Evolutionary conservation across 2,113 vertebrate genomes (phyloP).

Genomic region (Elgaria multicarinata): DNA sequence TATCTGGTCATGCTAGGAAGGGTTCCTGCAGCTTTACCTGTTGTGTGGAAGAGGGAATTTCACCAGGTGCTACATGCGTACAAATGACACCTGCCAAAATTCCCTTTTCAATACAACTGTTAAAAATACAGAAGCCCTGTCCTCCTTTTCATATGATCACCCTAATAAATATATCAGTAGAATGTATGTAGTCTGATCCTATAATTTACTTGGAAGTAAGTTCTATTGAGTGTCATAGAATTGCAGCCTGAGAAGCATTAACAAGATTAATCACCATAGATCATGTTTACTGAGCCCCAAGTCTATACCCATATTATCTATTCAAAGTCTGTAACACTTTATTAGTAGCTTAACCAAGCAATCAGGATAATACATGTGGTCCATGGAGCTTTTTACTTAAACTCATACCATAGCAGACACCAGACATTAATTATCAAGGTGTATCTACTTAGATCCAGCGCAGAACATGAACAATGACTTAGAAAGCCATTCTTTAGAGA

Average conservation of each 20-base stretch:
- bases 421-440: not conserved
- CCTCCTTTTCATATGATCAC: too few relatives aligned
- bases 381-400: not conserved
- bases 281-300: not conserved
- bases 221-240: not conserved
- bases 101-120: too few relatives aligned
- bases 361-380: not conserved
- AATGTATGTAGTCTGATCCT: not conserved
- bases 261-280: constrained; percentile 7
- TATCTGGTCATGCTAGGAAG: too few relatives aligned
- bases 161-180: too few relatives aligned
- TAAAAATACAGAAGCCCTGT: too few relatives aligned
- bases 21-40: too few relatives aligned
- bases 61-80: too few relatives aligned
- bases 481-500: not conserved
- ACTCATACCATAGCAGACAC: not conserved
- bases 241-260: not conserved
- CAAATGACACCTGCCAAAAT: too few relatives aligned
- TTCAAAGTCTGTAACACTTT: not conserved
- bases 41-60: too few relatives aligned
- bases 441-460: not conserved
- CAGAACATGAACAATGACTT: not conserved
- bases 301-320: not conserved
- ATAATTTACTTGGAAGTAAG: not conserved
- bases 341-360: constrained; percentile 7